Evolutionary conservation across 2,797 vertebrate genomes (phyloP).

Genomic region (Sciurus vulgaris): DNA sequence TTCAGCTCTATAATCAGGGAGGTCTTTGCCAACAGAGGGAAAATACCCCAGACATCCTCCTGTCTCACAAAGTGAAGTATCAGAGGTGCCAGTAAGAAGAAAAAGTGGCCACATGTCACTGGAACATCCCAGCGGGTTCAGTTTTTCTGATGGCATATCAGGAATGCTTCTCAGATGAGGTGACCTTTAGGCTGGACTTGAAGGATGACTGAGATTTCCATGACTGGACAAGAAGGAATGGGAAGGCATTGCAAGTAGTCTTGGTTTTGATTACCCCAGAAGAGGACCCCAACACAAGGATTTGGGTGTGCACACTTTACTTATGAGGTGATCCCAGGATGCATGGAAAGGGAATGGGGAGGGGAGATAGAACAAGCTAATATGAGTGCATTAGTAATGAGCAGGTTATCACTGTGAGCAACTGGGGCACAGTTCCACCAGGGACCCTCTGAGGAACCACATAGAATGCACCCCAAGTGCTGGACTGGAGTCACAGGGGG

Average conservation of each 20-base stretch:
- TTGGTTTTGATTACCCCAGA: background rate
- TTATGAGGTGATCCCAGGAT: background rate
- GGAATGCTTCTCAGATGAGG: background rate
- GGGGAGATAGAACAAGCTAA: background rate
- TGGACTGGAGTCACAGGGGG: too few relatives aligned
- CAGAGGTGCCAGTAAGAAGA: background rate
- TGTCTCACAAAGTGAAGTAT: background rate
- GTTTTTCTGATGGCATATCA: background rate
- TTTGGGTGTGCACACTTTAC: background rate
- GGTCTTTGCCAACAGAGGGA: background rate
- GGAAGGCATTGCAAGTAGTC: background rate
- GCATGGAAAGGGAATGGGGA: background rate
- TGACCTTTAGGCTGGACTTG: background rate
- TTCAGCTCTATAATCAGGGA: background rate
- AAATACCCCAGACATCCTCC: background rate
- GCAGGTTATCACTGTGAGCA: background rate
- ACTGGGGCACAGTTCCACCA: background rate
- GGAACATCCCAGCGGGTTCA: background rate
- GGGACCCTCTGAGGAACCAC: background rate
- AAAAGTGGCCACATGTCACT: background rate
- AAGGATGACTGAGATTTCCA: background rate
- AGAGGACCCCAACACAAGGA: background rate
- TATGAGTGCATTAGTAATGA: background rate
- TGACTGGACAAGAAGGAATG: background rate
- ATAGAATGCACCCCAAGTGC: background rate